Evolutionary conservation across 2,888 invertebrate genomes (phyloP), one percentile per base, ranked within the genome.

Genomic region (Piscicola geometra): DNA sequence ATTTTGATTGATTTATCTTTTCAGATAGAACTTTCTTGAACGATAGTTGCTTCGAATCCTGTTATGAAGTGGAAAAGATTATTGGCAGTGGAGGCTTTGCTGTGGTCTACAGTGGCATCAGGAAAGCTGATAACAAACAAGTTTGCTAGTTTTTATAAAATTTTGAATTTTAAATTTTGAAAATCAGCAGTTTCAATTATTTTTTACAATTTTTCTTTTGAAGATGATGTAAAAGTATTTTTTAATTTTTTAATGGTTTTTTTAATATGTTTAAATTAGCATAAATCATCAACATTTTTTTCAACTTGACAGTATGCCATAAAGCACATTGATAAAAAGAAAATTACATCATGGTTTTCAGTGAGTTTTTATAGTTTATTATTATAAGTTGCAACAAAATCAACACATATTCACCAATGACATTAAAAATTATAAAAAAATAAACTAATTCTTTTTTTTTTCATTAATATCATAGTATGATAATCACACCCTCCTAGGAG

Each of bases 51-150:
- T 56, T 56, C 25, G 60, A 56, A 56, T 56, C 60, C 25, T 56
- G 60, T 25, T 56, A 56, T 56, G 60, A 56, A 5, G 60, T 56
- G 60, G 60, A 56, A n/a, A 56, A 25, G n/a, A 56, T 56, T 56
- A 56, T 56, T 56, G 60, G 60, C 21, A 25, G 60, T 21, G 60
- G 60, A 56, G 60, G 60, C 3, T 56, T 56, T 25, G 60, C 60
- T 5, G 60, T 56, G 3, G 60, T 56, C n/a, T 56, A 56, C 25
- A 25, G 60, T 56, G 60, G 60, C 3, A 56, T n/a, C 5, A 56
- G 60, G n/a, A 56, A 56, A 25, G 5, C 60, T 9, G n/a, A 56
- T 21, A 56, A 25, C 21, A 56, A 56, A 21, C 60, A 56, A 21
- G 60, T 56, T 25, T 56, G 9, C 9, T 56, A 41, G 15, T 41